These are phyloP conservation scores for Caenorhabditis sp. DNA, from an alignment of 2,888 invertebrate genomes.

Conservation along the genomic window DNA sequence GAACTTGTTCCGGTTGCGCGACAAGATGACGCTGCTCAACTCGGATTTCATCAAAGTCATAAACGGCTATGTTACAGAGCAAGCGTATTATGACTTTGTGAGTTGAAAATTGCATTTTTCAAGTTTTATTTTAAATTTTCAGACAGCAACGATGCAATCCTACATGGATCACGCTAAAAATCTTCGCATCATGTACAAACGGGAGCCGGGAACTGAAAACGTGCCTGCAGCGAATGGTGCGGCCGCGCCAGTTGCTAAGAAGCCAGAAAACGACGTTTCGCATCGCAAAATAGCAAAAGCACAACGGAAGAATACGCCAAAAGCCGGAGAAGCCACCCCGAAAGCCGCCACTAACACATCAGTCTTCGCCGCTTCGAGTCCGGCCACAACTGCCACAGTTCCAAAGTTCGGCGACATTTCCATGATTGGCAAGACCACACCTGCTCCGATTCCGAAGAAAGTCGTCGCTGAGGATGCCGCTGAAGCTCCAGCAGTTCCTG, in stretches of 20 bases:
- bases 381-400: constrained; percentile 15
- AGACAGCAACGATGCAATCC: constrained; percentile 67
- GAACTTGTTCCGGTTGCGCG: constrained; percentile 58
- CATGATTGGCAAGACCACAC: constrained; percentile 43
- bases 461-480: not conserved
- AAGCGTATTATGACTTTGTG: constrained; percentile 59
- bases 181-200: constrained; percentile 56
- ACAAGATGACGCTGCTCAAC: constrained; percentile 60
- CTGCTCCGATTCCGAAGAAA: constrained; percentile 15
- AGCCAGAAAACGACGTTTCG: too few species aligned
- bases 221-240: too few species aligned
- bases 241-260: too few species aligned
- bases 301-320: constrained; percentile 22
- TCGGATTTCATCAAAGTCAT: constrained; percentile 53
- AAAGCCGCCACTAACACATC: constrained; percentile 14
- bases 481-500: not conserved
- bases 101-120: constrained; percentile 9
- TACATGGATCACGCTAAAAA: constrained; percentile 65
- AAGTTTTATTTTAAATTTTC: not conserved
- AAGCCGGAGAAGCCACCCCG: constrained; percentile 6
- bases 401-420: constrained; percentile 64
- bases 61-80: constrained; percentile 46
- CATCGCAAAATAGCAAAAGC: constrained; percentile 56
- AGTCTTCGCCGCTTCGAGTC: constrained; percentile 47
- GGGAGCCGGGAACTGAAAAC: constrained; percentile 5